phyloP scores from a whole-genome alignment of 2,113 vertebrate genomes.

The Amblyornis subalaris region DNA sequence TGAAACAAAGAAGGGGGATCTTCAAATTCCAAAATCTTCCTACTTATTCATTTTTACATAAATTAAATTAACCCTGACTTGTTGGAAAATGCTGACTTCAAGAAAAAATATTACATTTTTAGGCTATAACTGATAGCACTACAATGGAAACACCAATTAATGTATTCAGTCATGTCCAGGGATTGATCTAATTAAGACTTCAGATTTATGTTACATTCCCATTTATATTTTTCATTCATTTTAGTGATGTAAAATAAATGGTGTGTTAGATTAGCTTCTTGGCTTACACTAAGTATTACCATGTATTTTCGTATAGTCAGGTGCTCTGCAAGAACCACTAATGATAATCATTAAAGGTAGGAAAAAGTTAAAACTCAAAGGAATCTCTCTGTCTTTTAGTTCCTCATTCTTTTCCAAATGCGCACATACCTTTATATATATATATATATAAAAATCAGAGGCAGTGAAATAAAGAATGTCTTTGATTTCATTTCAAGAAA shows the following conservation, averaged over 20 bases:
- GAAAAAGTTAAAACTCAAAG: not conserved
- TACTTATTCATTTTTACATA: not conserved
- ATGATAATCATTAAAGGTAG: not conserved
- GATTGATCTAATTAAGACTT: not conserved
- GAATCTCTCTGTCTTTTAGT: not conserved
- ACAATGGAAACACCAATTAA: not conserved
- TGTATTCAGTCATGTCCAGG: not conserved
- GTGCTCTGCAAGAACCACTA: not conserved
- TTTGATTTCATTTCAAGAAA: slow-evolving; percentile 49
- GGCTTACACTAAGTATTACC: not conserved
- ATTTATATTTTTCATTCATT: not conserved
- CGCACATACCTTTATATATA: not conserved
- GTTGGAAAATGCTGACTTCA: not conserved
- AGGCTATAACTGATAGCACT: not conserved
- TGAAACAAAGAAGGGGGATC: not conserved
- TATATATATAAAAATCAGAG: not conserved
- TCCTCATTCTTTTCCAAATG: not conserved
- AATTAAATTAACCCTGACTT: not conserved
- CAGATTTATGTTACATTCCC: not conserved
- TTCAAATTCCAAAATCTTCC: not conserved
- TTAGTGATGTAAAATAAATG: not conserved
- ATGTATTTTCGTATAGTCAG: not conserved
- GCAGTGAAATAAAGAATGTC: slow-evolving; percentile 7
- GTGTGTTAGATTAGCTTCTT: not conserved
- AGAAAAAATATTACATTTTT: not conserved